Percentiles rank a stretch among this genome's conserved stretches.
phyloP scores from a whole-genome alignment of 2,888 invertebrate genomes.

The Caenorhabditis sp. region DNA sequence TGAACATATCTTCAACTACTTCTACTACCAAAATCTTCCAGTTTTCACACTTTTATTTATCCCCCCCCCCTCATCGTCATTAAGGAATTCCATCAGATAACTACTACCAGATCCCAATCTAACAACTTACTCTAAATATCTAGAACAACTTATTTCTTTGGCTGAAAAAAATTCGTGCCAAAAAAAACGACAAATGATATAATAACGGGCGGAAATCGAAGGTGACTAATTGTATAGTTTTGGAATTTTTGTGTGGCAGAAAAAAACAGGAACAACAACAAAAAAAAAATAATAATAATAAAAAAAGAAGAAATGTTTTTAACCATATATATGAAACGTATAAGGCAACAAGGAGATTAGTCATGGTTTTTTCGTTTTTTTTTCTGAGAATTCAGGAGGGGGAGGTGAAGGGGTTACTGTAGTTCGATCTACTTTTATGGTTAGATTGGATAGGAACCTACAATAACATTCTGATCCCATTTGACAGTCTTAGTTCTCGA shows the following conservation, averaged over 20 bases:
- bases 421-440: no score
- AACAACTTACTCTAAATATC: no score
- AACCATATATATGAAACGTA: not conserved
- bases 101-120: no score
- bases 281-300: not conserved
- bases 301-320: not conserved
- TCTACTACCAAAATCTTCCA: not conserved
- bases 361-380: not conserved
- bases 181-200: no score
- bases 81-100: not conserved
- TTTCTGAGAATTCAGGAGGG: not conserved
- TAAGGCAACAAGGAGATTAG: not conserved
- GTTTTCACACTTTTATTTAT: not conserved
- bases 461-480: slow-evolving; percentile 31
- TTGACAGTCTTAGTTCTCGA: slow-evolving; percentile 31
- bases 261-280: no score
- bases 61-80: not conserved
- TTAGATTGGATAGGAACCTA: slow-evolving; percentile 11
- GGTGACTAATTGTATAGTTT: not conserved
- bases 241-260: not conserved
- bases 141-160: no score
- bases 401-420: not conserved
- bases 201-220: no score
- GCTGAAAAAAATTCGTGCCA: no score
- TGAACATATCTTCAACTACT: not conserved